Evolutionary conservation across 2,888 invertebrate genomes (phyloP).

Genomic region (Chalcis sispes): DNA sequence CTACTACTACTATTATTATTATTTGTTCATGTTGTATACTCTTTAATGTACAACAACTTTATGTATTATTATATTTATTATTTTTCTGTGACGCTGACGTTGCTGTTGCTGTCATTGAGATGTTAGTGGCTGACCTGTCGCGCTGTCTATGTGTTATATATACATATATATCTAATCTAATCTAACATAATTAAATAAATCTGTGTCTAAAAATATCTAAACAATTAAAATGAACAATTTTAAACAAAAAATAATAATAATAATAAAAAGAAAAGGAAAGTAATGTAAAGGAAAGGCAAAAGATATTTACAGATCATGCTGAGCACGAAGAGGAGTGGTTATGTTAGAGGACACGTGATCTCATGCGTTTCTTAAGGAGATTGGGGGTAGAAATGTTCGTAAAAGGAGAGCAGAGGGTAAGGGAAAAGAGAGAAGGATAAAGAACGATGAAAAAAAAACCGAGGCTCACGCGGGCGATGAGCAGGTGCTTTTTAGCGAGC

Average conservation of each 20-base stretch:
- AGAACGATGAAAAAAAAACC: conserved; percentile 7
- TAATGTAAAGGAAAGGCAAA: neutral
- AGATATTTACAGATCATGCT: neutral
- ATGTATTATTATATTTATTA: conserved; percentile 35
- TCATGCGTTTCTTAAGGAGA: too few species aligned
- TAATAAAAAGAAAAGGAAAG: conserved; percentile 5
- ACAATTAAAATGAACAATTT: conserved; percentile 6
- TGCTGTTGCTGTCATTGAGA: conserved; percentile 64
- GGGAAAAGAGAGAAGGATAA: neutral
- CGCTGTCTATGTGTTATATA: conserved; percentile 61
- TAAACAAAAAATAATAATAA: conserved; percentile 18
- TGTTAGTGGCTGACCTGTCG: conserved; percentile 67
- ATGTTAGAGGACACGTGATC: too few species aligned
- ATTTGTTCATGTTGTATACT: conserved; percentile 32
- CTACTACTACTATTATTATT: conserved; percentile 15
- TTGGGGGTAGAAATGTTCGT: too few species aligned
- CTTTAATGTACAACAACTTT: conserved; percentile 39
- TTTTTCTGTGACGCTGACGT: conserved; percentile 61
- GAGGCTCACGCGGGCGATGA: neutral
- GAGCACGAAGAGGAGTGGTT: conserved; percentile 20
- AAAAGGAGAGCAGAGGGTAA: too few species aligned
- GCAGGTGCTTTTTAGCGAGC: neutral
- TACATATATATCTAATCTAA: conserved; percentile 1
- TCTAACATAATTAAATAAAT: neutral
- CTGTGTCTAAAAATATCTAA: neutral